These are phyloP conservation scores for Brachypalpus laphriformis DNA, from an alignment of 2,888 invertebrate species.

Conservation along the genomic window DNA sequence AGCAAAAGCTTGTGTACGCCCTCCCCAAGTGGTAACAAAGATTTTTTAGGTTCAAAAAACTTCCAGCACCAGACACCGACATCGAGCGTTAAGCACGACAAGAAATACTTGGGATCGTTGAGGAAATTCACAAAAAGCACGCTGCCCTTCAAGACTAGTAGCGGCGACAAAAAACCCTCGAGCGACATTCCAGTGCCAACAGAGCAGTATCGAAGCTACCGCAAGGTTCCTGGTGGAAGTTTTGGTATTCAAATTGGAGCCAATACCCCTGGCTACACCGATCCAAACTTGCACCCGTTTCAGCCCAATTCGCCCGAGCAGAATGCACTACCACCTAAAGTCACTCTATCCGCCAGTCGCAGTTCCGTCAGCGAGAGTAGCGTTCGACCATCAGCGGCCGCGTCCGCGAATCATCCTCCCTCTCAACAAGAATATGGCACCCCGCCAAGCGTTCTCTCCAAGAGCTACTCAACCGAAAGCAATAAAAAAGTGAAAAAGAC, in stretches of 20 bases:
- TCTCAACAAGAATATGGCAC: not conserved
- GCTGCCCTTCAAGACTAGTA: constrained; percentile 82
- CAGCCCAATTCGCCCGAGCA: constrained; percentile 61
- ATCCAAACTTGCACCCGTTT: constrained; percentile 69
- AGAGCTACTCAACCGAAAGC: constrained; percentile 65
- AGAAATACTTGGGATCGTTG: constrained; percentile 86
- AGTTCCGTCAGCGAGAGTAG: constrained; percentile 56
- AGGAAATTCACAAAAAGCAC: constrained; percentile 86
- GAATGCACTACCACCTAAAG: constrained; percentile 54
- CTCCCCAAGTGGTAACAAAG: constrained; percentile 78
- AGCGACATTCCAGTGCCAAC: constrained; percentile 89
- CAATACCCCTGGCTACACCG: constrained; percentile 80
- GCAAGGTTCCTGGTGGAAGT: constrained; percentile 86
- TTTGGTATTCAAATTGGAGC: constrained; percentile 82
- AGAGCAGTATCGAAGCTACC: constrained; percentile 90
- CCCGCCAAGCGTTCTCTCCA: constrained; percentile 37
- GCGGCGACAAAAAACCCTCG: constrained; percentile 80
- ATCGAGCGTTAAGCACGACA: constrained; percentile 79
- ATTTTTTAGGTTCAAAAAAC: constrained; percentile 63
- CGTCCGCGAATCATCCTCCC: not conserved
- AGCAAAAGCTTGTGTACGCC: constrained; percentile 79
- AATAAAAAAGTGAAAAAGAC: constrained; percentile 82
- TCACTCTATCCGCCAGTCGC: constrained; percentile 53
- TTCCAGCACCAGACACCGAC: constrained; percentile 75
- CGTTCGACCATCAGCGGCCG: constrained; percentile 20